Percentiles rank a stretch among this genome's conserved stretches.
These are phyloP conservation scores for Trematomus loennbergii DNA, from an alignment of 2,113 vertebrate species.

Conservation along the genomic window DNA sequence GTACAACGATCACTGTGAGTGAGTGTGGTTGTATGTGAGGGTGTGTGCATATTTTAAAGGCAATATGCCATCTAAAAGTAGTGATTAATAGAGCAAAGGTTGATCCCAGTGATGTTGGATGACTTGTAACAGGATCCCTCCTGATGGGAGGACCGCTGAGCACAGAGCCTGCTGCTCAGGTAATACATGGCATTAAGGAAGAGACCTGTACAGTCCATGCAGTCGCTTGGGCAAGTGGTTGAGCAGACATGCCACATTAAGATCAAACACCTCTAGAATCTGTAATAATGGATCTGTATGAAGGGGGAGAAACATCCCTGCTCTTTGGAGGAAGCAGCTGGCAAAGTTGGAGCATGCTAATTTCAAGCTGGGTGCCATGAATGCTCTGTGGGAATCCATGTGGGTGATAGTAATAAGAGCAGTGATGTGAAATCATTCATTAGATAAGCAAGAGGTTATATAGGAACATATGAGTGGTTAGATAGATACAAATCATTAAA, in stretches of 20 bases:
- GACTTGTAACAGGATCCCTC: background rate
- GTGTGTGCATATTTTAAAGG: background rate
- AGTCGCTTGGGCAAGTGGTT: background rate
- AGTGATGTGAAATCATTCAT: no score
- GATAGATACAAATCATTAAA: no score
- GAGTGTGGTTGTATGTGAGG: background rate
- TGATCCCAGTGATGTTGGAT: background rate
- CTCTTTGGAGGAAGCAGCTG: conserved; percentile 19
- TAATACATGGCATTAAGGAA: conserved; percentile 45
- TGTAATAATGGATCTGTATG: conserved; percentile 31
- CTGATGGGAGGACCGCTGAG: conserved; percentile 11
- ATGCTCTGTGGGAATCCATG: background rate
- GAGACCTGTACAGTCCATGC: conserved; percentile 7
- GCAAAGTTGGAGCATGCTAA: conserved; percentile 47
- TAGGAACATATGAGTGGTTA: no score
- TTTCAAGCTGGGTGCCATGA: conserved; percentile 3
- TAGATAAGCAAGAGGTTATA: no score
- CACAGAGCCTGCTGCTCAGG: conserved; percentile 32
- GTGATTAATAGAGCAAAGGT: conserved; percentile 24
- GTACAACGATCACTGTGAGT: conserved; percentile 1
- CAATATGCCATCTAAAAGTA: conserved; percentile 13
- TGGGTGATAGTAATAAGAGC: no score
- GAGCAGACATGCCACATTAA: conserved; percentile 25
- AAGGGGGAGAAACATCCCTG: conserved; percentile 3
- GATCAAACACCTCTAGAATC: conserved; percentile 40